Evolutionary conservation across 2,888 invertebrate genomes (phyloP).

Genomic region (Lepidonotus clava): DNA sequence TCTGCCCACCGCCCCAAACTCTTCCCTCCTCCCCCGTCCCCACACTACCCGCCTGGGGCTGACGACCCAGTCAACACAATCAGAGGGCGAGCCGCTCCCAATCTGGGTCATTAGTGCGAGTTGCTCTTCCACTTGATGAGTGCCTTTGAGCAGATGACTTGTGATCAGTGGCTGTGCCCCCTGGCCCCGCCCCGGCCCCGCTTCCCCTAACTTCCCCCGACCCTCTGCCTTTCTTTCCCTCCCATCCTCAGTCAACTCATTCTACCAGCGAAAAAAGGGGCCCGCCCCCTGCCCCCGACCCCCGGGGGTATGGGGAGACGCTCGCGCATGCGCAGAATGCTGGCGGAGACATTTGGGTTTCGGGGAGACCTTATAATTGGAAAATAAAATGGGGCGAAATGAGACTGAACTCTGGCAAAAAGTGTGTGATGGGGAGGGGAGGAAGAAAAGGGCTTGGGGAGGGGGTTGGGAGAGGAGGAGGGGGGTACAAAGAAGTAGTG

Average conservation of each 20-base stretch:
- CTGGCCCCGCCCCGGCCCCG: slow-evolving; percentile 21
- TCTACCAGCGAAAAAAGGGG: not conserved
- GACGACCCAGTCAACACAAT: slow-evolving; percentile 45
- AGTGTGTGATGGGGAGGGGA: not conserved
- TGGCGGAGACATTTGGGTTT: not conserved
- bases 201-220: not conserved
- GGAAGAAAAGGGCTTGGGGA: not conserved
- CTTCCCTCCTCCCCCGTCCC: not conserved
- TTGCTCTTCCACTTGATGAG: slow-evolving; percentile 44
- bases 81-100: slow-evolving; percentile 36
- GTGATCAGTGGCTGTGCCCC: slow-evolving; percentile 33
- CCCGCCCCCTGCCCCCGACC: not conserved
- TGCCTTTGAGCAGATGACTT: slow-evolving; percentile 44
- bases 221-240: not conserved
- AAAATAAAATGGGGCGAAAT: not conserved
- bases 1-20: not conserved
- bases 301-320: not conserved
- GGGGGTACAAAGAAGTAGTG: not conserved
- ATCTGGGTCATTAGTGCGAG: slow-evolving; percentile 37
- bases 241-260: not conserved
- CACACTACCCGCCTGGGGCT: not conserved
- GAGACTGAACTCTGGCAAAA: not conserved
- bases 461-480: not conserved
- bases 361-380: not conserved
- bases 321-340: not conserved